phyloP scores from a whole-genome alignment of 2,113 vertebrate genomes.

The Numenius arquata region DNA sequence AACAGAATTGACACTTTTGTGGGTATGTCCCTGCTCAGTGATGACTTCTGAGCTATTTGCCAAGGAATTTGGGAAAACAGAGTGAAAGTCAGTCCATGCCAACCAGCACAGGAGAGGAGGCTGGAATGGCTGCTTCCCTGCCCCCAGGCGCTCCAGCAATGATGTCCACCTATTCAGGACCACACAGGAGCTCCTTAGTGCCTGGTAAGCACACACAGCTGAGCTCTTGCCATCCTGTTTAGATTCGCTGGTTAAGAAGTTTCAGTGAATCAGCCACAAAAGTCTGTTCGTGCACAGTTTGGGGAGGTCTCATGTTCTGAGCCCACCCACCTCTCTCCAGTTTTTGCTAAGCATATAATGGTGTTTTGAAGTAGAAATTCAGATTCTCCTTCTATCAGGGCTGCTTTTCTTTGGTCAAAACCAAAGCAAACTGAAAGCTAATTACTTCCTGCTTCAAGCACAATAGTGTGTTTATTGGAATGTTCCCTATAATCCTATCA shows the following conservation, averaged over 20 bases:
- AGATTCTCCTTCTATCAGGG: neutral
- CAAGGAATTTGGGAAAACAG: neutral
- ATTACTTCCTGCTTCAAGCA: constrained; percentile 42
- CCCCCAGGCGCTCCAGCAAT: neutral
- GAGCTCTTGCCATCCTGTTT: neutral
- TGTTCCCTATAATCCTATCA: constrained; percentile 38
- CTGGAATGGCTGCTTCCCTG: no score
- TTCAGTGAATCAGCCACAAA: neutral
- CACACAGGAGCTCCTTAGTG: neutral
- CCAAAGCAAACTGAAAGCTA: neutral
- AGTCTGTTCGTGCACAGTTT: neutral
- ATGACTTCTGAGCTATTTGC: neutral
- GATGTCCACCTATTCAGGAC: rapidly evolving
- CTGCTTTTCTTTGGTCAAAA: constrained; percentile 9
- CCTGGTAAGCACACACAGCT: neutral
- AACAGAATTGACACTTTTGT: neutral
- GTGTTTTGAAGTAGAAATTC: constrained; percentile 18
- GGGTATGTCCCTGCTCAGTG: neutral
- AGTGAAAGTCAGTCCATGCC: rapidly evolving
- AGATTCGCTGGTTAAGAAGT: neutral
- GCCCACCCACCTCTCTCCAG: neutral
- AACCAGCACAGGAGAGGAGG: neutral
- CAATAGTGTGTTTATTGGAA: constrained; percentile 3
- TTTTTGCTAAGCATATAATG: neutral
- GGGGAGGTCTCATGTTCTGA: neutral